Conservation (phyloP, 2,113 vertebrate species). For the Glareola pratincola region DNA sequence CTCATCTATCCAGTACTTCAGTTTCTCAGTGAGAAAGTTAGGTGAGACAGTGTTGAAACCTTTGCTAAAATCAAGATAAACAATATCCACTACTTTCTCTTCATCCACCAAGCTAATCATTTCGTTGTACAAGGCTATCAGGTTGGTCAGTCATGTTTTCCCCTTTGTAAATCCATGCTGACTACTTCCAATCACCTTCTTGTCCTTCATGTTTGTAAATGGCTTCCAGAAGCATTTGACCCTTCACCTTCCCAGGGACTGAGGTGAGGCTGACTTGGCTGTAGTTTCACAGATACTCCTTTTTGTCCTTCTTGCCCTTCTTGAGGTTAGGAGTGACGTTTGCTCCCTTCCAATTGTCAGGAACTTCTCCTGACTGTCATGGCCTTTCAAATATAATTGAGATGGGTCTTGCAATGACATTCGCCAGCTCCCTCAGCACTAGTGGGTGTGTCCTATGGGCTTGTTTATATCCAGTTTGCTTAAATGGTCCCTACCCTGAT, state of each 20-base stretch:
- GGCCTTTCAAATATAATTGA: not conserved
- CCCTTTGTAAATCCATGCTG: not conserved
- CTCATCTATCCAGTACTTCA: not conserved
- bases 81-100: not conserved
- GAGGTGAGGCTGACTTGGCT: not conserved
- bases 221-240: not conserved
- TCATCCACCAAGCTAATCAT: not conserved
- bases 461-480: not conserved
- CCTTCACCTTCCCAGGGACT: not conserved
- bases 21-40: not conserved
- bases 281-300: not conserved
- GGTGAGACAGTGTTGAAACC: not conserved
- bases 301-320: not conserved
- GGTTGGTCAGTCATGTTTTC: not conserved
- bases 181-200: not conserved
- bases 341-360: not conserved
- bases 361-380: not conserved
- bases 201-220: not conserved
- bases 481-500: not conserved
- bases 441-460: not conserved
- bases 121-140: not conserved
- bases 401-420: not conserved
- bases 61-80: not conserved
- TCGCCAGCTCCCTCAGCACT: not conserved
- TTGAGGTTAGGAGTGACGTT: not conserved